Conservation (phyloP, 2,113 vertebrate species). For the Ramphastos sulfuratus region DNA sequence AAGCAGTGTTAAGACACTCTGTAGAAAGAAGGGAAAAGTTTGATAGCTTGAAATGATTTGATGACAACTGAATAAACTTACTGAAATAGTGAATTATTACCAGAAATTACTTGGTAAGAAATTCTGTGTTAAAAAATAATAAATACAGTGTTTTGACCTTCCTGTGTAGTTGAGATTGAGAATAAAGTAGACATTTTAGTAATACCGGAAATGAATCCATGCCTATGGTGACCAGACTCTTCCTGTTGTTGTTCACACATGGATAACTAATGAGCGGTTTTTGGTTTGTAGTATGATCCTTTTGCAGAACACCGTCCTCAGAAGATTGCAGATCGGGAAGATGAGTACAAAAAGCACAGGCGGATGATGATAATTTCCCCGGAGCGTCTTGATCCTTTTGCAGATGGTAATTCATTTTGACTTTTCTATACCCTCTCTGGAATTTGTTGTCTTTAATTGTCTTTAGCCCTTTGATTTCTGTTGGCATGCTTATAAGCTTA, state of each 20-base stretch:
- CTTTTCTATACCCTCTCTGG: constrained; percentile 70
- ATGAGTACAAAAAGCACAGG: constrained; percentile 96
- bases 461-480: constrained; percentile 84
- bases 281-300: constrained; percentile 88
- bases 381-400: constrained; percentile 97
- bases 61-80: background rate
- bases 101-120: background rate
- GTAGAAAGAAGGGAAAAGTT: background rate
- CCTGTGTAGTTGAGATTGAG: background rate
- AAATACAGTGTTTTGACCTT: background rate
- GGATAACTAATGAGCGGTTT: background rate
- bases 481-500: constrained; percentile 82
- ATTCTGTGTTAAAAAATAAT: background rate
- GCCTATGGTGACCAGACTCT: background rate
- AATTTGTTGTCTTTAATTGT: constrained; percentile 74
- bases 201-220: background rate
- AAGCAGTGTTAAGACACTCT: background rate
- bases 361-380: constrained; percentile 99
- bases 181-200: background rate
- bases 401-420: constrained; percentile 93
- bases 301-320: constrained; percentile 95
- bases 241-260: background rate
- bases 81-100: background rate
- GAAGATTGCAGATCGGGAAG: constrained; percentile 96
- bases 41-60: background rate